Base-by-base conservation (phyloP, 2,797 vertebrate genomes). In the Choloepus didactylus region DNA sequence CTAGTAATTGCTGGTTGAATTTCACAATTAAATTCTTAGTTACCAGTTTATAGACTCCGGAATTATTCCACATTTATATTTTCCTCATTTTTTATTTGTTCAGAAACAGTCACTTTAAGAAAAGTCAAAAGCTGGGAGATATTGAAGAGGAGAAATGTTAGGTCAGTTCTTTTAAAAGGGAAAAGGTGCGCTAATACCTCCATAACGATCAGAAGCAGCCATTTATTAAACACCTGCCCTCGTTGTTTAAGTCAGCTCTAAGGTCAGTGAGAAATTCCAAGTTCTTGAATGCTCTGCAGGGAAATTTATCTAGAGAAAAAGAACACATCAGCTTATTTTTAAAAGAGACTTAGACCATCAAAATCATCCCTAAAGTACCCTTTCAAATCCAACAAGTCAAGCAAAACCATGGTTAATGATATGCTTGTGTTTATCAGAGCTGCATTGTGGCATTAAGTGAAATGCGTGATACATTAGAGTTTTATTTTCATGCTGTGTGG, bases 371-470 rank as follows among this genome's bases (percentile, higher is more conserved):
- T 41, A 66, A 88, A 94, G 92, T 90, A 90, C 77, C n/a, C 72
- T 96, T 97, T 91, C 83, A 97, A 91, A 95, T 97, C 82, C 80
- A 95, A 91, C 35, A 73, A 96, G 91, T 96, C 91, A 92, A 94
- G 94, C 73, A 96, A 87, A 95, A 85, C 60, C 91, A 3, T 82
- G 41, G 86, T 69, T 97, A 97, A 96, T 92, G 79, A 70, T 91
- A 69, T 59, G 38, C 69, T 94, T 85, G 51, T 95, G 80, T 96
- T 96, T 88, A 84, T 96, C 89, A 92, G 70, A 92, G 44, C 75
- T 60, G 59, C 69, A 41, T 75, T 69, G 60, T 70, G 51, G 38
- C 60, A 70, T 89, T 91, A 94, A 91, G 79, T 89, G 77, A 89
- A 95, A 96, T 94, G 96, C 93, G 87, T 93, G 84, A 79, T 56